Base-by-base conservation (phyloP, 2,797 vertebrate species). In the Mormyrus hasselquistii region DNA sequence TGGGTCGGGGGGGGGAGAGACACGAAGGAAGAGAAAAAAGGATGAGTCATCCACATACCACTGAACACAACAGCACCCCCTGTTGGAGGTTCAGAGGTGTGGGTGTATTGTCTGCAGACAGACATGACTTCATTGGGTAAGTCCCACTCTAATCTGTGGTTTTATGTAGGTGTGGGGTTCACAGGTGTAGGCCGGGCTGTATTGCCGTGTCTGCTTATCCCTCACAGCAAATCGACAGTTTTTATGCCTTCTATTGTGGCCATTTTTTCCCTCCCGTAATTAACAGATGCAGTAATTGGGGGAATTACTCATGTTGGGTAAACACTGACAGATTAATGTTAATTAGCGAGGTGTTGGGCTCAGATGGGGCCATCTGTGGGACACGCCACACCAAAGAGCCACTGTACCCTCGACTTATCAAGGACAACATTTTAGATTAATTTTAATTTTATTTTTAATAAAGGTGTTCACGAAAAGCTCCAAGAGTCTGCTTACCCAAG, bases 41-140 rank as follows among this genome's bases (percentile, higher is more conserved):
- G 87, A 95, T 96, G 95, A 96, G 94, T 96, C 95, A 96, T 91
- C 85, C 92, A 93, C 94, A 96, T 95, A 93, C 95, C 95, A 93
- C 88, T 90, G 94, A 93, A 93, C 93, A 94, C 95, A 95, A 95
- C 93, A 95, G 95, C 94, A 92, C 96, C 96, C 96, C 95, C 96
- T 96, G 94, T 96, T 96, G 96, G 91, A 82, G 10, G 94, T 88
- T 88, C 92, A 7, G 92, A 85, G 91, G 86, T 92, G 96, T 96
- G 95, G 96, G 96, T 90, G 95, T 94, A 95, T 95, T 96, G 95
- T 96, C 92, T 93, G 90, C 88, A 69, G 93, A 93, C 83, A 94
- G 94, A 91, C 62, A 89, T 95, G 94, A 95, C 95, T 94, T 96
- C 95, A 95, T 90, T 93, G 92, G 91, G 92, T 89, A 90, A 91